Evolutionary conservation across 2,113 vertebrate genomes (phyloP), one percentile per base, ranked within the genome.

Genomic region (Aegotheles bennettii): DNA sequence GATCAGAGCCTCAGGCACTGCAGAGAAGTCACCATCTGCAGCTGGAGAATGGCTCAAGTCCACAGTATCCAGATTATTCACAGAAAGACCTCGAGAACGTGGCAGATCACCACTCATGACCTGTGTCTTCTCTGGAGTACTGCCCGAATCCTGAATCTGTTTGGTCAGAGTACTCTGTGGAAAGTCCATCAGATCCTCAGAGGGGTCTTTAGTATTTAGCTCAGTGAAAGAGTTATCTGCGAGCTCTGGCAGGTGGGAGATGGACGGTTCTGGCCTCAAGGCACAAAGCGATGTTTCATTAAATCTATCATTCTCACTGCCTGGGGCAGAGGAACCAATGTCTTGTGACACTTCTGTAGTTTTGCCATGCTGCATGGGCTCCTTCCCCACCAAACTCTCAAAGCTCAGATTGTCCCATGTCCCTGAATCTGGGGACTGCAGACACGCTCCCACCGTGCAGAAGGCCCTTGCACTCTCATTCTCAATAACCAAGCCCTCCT

Each of bases 401-500:
- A 88, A 97, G 97, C 70, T 97, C 60, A 92, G 61, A n/a, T 89
- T 87, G 79, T 98, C 95, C 95, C 97, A 97, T 1, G 87, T 83
- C 77, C 94, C 93, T 23, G 97, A 94, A 86, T 98, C 97, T 2
- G 95, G 84, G 36, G 95, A 97, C 76, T 91, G 76, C 92, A 96
- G 64, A 81, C 97, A 61, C 16, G 95, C 57, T 81, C 97, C 63
- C 29, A 93, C 75, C 1, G 95, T 94, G 82, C 93, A 96, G 59
- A 97, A 95, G 63, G 95, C 82, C 56, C 77, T 91, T 9, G 96
- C 77, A 2, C 78, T 95, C 80, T 98, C 98, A 1, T 94, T 97
- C 81, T 97, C 98, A 8, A 94, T 96, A 95, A 93, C 97, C 75
- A 94, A 89, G 90, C 84, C 97, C 90, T 96, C 90, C 33, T 76